Evolutionary conservation across 2,888 invertebrate genomes (phyloP), one percentile per base, ranked within the genome.

Genomic region (Volucella zonaria): DNA sequence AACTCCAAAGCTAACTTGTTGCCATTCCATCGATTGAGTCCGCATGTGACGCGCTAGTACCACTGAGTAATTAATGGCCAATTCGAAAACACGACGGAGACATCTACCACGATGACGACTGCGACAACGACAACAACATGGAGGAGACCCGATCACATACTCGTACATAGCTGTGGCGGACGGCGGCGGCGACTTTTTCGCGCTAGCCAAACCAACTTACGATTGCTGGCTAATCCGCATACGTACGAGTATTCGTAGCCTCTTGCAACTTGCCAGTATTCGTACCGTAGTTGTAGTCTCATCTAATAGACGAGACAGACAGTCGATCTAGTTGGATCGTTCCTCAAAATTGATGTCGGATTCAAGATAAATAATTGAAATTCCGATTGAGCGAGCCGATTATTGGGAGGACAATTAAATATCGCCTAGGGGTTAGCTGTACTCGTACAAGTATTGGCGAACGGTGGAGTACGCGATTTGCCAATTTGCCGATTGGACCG

Each of bases 31-130:
- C 70, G 68, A 66, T 54, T 64, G 79, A 52, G 61, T 67, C 47
- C 56, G 79, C 67, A 75, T 77, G 81, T 79, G 82, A 78, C 74
- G 82, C 83, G 75, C 76, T 54, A 79, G 61, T 66, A 71, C 75
- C 81, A 15, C 61, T 47, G 80, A 85, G 85, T 85, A 85, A 85
- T 85, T 85, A 85, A 85, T 85, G 85, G 80, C 85, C 85, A 85
- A 85, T 85, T 85, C 81, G 73, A 85, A 85, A 85, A 85, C 85
- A 85, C 81, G 85, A 81, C 85, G 81, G 81, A 81, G 85, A 85
- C 85, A 85, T 85, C 81, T 64, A 76, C 80, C 62, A 73, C 81
- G 85, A 85, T 74, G 80, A 81, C 81, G 85, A 80, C 80, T 68
- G 62, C 81, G 76, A 80, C 80, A 78, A 77, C 70, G 56, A 51